Evolutionary conservation across 2,113 vertebrate genomes (phyloP).

Genomic region (Brevimyrus niger): DNA sequence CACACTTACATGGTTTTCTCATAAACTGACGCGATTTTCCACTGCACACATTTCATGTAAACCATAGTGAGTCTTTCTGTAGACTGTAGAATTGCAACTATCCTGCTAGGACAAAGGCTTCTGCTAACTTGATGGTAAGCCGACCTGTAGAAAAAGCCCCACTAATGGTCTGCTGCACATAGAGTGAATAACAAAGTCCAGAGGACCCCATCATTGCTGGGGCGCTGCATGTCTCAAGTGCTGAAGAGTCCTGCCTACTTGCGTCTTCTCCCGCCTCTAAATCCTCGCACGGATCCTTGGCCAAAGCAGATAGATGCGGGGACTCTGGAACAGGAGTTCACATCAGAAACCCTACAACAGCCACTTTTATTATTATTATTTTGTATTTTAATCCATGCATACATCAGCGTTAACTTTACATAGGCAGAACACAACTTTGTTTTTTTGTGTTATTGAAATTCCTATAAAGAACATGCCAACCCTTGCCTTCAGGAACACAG

Average conservation of each 20-base stretch:
- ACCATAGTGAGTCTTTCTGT: not conserved
- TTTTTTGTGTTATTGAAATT: not conserved
- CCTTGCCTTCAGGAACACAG: not conserved
- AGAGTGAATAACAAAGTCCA: not conserved
- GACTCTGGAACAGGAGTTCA: constrained; percentile 55
- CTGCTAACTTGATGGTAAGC: not conserved
- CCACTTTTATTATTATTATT: not conserved
- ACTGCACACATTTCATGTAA: not conserved
- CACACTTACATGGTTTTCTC: not conserved
- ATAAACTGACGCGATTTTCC: not conserved
- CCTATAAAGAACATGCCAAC: not conserved
- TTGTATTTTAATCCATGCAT: not conserved
- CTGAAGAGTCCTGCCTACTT: constrained; percentile 42
- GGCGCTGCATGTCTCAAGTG: not conserved
- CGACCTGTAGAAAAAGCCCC: not conserved
- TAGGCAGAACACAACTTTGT: not conserved
- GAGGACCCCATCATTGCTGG: not conserved
- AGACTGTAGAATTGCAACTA: not conserved
- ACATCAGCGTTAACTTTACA: not conserved
- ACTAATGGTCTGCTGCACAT: not conserved
- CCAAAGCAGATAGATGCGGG: constrained; percentile 74
- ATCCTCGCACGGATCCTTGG: constrained; percentile 70
- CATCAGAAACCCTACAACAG: not conserved
- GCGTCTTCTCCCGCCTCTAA: constrained; percentile 65
- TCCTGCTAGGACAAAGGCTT: not conserved